phyloP scores from a whole-genome alignment of 2,888 invertebrate species.

The Cerastis leucographa region DNA sequence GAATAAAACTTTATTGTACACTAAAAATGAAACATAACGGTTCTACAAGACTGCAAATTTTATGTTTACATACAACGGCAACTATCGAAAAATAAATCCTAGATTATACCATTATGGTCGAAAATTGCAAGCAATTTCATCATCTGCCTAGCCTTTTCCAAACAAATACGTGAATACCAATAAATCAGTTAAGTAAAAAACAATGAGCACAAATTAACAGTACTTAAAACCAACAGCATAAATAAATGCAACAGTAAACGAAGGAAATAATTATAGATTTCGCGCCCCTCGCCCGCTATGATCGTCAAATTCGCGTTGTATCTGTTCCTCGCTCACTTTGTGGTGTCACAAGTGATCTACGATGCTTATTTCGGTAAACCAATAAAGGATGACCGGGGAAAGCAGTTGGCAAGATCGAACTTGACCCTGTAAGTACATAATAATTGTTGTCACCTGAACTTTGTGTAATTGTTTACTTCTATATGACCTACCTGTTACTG shows the following conservation, averaged over 20 bases:
- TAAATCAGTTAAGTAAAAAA: background rate
- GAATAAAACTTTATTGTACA: no score
- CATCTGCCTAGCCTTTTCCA: no score
- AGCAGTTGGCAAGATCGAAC: conserved; percentile 32
- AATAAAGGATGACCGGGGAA: conserved; percentile 34
- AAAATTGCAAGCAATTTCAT: background rate
- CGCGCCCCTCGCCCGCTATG: conserved; percentile 25
- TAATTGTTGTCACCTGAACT: background rate
- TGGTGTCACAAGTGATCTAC: conserved; percentile 51
- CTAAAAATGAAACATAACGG: no score
- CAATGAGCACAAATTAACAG: conserved; percentile 14
- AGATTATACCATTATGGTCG: background rate
- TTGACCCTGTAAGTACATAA: conserved; percentile 37
- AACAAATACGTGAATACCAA: background rate
- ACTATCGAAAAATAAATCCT: background rate
- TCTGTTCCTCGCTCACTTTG: conserved; percentile 28
- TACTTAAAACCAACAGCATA: conserved; percentile 25
- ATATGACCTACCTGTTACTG: background rate
- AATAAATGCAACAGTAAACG: conserved; percentile 24
- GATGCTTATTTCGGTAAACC: conserved; percentile 57
- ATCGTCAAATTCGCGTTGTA: conserved; percentile 38
- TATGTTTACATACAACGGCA: no score
- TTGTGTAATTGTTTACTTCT: background rate
- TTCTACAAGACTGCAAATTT: no score
- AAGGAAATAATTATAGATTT: conserved; percentile 14